Conservation (phyloP, 2,113 vertebrate species). For the Patagioenas fasciata region DNA sequence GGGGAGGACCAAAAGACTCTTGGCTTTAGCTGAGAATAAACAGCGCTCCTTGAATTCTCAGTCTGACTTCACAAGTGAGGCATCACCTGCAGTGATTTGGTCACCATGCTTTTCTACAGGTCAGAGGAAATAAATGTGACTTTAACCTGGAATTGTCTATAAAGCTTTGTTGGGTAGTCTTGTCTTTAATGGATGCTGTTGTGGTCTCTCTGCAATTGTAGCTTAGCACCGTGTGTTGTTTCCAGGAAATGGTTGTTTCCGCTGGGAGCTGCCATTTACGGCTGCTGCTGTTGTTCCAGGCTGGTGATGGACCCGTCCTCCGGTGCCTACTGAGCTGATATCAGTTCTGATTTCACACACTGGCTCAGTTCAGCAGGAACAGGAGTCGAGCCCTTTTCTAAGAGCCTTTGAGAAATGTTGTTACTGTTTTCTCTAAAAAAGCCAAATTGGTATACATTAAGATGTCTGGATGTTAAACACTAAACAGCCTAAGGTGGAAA, state of each 20-base stretch:
- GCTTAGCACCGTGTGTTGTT: not conserved
- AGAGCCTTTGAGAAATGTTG: slow-evolving; percentile 30
- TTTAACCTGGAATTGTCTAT: not conserved
- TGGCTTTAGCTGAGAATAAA: not conserved
- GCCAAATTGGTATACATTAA: not conserved
- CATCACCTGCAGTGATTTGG: not conserved
- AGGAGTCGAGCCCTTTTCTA: slow-evolving; percentile 90
- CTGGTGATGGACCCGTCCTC: slow-evolving; percentile 87
- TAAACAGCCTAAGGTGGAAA: not conserved
- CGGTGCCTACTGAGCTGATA: slow-evolving; percentile 99
- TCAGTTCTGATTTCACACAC: slow-evolving; percentile 95
- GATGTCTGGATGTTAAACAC: not conserved
- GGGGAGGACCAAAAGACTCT: not conserved
- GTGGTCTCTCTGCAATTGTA: not conserved
- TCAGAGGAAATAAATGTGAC: not conserved
- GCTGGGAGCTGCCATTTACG: not conserved
- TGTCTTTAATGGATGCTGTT: not conserved
- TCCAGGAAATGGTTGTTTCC: slow-evolving; percentile 3
- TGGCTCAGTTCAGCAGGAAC: slow-evolving; percentile 99
- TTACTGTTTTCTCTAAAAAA: slow-evolving; percentile 4
- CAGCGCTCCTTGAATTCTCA: not conserved
- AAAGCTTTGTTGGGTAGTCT: slow-evolving; percentile 3
- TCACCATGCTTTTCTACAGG: not conserved
- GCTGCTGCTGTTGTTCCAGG: slow-evolving; percentile 56
- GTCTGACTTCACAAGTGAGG: not conserved